Evolutionary conservation across 2,888 invertebrate species (phyloP).

Genomic region (Temnothorax rugatulus): DNA sequence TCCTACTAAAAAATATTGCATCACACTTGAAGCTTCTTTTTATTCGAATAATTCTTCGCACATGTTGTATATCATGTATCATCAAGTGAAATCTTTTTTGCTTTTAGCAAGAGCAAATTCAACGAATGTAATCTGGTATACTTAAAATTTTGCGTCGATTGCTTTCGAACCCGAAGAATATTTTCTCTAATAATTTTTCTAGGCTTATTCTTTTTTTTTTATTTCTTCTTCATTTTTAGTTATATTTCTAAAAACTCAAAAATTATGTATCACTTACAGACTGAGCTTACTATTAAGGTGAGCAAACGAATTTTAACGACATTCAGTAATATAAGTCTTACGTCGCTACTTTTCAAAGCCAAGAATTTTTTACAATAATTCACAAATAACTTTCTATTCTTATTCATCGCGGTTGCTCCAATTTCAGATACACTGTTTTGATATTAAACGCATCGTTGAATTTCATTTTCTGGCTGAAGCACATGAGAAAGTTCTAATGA

Average conservation of each 20-base stretch:
- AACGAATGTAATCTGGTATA: neutral
- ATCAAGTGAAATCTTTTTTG: neutral
- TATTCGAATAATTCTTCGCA: neutral
- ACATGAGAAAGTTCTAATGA: neutral
- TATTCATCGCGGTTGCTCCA: neutral
- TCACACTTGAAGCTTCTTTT: neutral
- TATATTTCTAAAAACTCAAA: neutral
- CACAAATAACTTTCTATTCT: neutral
- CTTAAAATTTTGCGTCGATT: neutral
- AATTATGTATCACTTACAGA: neutral
- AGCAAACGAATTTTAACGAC: neutral
- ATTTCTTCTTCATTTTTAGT: neutral
- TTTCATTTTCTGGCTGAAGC: neutral
- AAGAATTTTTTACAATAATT: constrained; percentile 5
- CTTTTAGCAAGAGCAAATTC: neutral
- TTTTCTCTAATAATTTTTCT: neutral
- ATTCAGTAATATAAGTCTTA: neutral
- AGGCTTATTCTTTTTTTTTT: neutral
- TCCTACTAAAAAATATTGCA: neutral
- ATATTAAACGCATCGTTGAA: neutral
- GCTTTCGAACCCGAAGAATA: neutral
- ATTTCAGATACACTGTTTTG: neutral
- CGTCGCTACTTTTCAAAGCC: neutral
- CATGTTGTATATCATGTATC: neutral
- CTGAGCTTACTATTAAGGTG: neutral